Conservation (phyloP, 2,888 invertebrate species). For the Lapara coniferarum region DNA sequence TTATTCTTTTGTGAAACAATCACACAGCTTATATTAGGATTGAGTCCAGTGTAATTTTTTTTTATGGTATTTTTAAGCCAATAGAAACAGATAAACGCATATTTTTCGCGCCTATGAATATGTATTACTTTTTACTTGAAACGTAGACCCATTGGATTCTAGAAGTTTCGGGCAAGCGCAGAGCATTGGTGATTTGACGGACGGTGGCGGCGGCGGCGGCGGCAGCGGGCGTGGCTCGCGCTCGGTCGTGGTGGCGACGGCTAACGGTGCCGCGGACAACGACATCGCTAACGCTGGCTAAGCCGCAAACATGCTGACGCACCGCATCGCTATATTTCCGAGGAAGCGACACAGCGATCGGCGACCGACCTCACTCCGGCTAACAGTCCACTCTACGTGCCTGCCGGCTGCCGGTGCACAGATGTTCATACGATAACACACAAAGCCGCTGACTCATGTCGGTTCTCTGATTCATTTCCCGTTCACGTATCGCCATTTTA, state of each 20-base stretch:
- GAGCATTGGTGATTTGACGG: neutral
- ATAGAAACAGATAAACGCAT: no score
- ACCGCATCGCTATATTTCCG: slow-evolving; percentile 48
- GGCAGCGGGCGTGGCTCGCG: slow-evolving; percentile 36
- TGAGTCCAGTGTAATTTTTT: no score
- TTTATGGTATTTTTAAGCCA: no score
- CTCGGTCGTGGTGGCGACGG: slow-evolving; percentile 45
- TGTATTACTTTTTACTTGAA: no score
- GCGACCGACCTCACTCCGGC: slow-evolving; percentile 38
- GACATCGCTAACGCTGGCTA: slow-evolving; percentile 62
- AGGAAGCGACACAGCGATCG: slow-evolving; percentile 48
- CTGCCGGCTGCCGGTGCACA: slow-evolving; percentile 45
- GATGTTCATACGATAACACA: slow-evolving; percentile 67
- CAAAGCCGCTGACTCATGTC: slow-evolving; percentile 61
- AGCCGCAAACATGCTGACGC: slow-evolving; percentile 73
- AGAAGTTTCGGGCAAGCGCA: neutral
- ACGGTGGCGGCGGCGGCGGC: slow-evolving; percentile 31
- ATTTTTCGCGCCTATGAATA: no score
- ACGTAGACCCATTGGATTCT: neutral
- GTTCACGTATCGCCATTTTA: slow-evolving; percentile 58
- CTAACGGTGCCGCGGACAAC: slow-evolving; percentile 77
- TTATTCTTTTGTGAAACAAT: no score
- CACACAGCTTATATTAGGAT: no score
- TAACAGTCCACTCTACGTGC: slow-evolving; percentile 61
- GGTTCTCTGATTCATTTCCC: slow-evolving; percentile 64